Evolutionary conservation across 2,797 vertebrate species (phyloP).

Genomic region (Falco peregrinus): DNA sequence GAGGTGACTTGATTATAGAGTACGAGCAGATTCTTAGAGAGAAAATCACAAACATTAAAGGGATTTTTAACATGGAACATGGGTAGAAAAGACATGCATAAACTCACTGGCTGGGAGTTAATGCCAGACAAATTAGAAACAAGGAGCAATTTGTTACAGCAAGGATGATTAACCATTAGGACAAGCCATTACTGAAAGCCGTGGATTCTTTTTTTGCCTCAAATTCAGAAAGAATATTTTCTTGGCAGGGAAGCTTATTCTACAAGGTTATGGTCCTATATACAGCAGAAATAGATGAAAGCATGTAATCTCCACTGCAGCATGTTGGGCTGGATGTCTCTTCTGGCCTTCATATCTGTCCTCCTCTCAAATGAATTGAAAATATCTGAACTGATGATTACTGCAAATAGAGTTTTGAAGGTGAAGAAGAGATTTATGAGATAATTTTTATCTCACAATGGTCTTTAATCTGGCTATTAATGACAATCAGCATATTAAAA

Average conservation of each 20-base stretch:
- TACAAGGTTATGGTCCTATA: background rate
- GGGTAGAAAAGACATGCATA: background rate
- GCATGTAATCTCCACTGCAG: background rate
- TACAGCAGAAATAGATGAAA: background rate
- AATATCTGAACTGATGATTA: background rate
- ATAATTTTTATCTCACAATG: background rate
- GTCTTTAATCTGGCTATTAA: background rate
- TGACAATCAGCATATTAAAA: background rate
- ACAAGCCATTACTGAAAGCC: background rate
- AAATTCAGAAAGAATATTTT: background rate
- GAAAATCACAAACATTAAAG: conserved; percentile 6
- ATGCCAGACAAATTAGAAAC: conserved; percentile 24
- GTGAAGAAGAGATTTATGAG: background rate
- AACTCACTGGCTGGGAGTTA: background rate
- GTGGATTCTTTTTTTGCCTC: background rate
- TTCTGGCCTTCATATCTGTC: background rate
- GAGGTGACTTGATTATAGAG: background rate
- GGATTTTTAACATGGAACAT: background rate
- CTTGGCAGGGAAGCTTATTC: background rate
- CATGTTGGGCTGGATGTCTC: background rate
- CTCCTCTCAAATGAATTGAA: background rate
- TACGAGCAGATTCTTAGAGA: background rate
- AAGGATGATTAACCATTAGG: conserved; percentile 26
- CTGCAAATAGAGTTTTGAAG: background rate
- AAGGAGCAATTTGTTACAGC: conserved; percentile 20